phyloP scores from a whole-genome alignment of 2,888 invertebrate species.

The Trilocha varians region DNA sequence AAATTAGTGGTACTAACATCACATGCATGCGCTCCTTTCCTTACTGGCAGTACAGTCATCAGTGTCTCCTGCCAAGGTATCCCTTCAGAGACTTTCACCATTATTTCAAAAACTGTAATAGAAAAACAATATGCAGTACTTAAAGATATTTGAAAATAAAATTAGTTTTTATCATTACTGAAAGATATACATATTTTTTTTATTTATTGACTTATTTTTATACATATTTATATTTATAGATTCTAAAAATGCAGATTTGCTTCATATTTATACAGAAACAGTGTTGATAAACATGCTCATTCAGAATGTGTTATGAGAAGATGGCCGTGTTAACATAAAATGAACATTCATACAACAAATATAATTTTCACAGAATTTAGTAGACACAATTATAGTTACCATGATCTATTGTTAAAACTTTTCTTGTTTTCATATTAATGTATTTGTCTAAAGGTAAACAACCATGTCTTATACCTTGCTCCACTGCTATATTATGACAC shows the following conservation, averaged over 20 bases:
- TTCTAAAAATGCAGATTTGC: too few species aligned
- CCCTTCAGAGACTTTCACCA: conserved; percentile 83
- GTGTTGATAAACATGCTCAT: too few species aligned
- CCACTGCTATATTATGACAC: conserved; percentile 85
- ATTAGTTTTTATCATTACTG: neutral
- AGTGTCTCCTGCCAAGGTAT: conserved; percentile 85
- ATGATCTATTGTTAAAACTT: conserved; percentile 96
- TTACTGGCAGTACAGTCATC: conserved; percentile 81
- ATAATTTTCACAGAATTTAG: too few species aligned
- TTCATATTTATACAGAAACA: too few species aligned
- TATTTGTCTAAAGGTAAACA: conserved; percentile 91
- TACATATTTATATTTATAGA: neutral
- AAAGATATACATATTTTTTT: neutral
- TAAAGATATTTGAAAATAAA: neutral
- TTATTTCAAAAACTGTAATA: conserved; percentile 86
- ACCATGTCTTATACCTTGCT: conserved; percentile 85
- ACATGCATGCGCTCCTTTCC: conserved; percentile 79
- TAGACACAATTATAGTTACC: conserved; percentile 67
- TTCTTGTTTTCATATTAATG: conserved; percentile 92
- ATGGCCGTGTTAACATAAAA: too few species aligned
- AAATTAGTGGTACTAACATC: conserved; percentile 34
- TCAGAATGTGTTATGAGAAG: too few species aligned
- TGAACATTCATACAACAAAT: too few species aligned
- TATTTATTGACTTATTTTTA: neutral
- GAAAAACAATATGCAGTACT: conserved; percentile 6